Evolutionary conservation across 2,888 invertebrate genomes (phyloP).

Genomic region (Perdita meconis): DNA sequence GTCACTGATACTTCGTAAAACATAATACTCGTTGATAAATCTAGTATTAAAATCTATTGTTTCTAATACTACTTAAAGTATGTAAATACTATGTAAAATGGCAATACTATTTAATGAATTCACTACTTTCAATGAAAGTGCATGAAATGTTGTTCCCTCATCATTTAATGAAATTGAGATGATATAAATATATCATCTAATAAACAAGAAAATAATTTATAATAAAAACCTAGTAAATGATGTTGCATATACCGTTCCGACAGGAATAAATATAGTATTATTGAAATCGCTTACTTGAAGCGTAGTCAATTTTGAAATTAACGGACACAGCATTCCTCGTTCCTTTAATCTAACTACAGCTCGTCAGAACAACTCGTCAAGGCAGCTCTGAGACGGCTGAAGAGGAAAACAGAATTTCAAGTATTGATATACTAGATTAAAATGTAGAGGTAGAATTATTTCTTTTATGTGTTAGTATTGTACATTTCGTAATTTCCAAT

Average conservation of each 20-base stretch:
- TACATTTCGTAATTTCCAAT: background rate
- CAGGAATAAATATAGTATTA: conserved; percentile 27
- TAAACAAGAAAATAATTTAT: too few species aligned
- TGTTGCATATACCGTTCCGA: conserved; percentile 1
- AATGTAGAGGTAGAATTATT: background rate
- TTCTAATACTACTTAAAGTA: too few species aligned
- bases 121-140: too few species aligned
- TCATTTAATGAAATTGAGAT: too few species aligned
- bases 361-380: conserved; percentile 4
- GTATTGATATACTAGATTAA: background rate
- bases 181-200: too few species aligned
- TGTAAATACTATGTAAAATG: too few species aligned
- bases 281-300: conserved; percentile 21
- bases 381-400: conserved; percentile 2
- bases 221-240: background rate
- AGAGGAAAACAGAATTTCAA: conserved; percentile 11
- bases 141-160: too few species aligned
- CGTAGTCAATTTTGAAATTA: conserved; percentile 21
- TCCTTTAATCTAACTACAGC: background rate
- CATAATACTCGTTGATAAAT: too few species aligned
- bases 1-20: too few species aligned
- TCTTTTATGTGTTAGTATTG: too few species aligned
- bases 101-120: too few species aligned
- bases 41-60: too few species aligned
- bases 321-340: conserved; percentile 19